Evolutionary conservation across 2,113 vertebrate species (phyloP).

Genomic region (Hippocampus barbouri): DNA sequence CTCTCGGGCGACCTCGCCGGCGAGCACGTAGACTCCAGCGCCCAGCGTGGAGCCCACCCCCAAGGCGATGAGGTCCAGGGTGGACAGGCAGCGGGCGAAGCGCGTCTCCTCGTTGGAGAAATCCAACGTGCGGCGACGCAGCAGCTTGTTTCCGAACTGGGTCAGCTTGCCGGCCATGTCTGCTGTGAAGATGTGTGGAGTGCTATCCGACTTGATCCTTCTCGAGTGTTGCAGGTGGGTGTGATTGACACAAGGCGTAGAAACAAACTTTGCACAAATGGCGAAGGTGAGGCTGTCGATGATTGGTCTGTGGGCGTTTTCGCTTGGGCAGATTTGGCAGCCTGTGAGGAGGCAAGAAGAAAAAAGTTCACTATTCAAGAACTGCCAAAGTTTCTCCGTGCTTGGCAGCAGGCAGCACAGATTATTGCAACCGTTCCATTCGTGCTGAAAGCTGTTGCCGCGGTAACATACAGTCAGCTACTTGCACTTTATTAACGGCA

Average conservation of each 20-base stretch:
- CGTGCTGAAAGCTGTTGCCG: not conserved
- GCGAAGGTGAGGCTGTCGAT: conserved; percentile 10
- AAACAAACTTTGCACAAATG: conserved; percentile 20
- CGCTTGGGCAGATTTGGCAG: conserved; percentile 20
- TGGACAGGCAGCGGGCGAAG: conserved; percentile 89
- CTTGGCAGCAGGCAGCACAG: conserved; percentile 5
- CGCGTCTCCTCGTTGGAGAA: conserved; percentile 72
- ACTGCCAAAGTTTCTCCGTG: conserved; percentile 17
- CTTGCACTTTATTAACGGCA: not conserved
- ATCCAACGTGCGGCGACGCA: conserved; percentile 81
- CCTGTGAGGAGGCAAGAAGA: conserved; percentile 51
- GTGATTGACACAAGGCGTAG: conserved; percentile 33
- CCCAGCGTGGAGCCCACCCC: conserved; percentile 92
- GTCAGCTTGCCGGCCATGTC: conserved; percentile 73
- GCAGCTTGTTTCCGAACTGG: conserved; percentile 75
- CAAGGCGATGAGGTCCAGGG: conserved; percentile 86
- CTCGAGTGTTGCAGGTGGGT: conserved; percentile 23
- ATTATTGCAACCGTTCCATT: conserved; percentile 23
- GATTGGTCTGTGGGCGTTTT: conserved; percentile 15
- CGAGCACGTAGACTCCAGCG: conserved; percentile 89
- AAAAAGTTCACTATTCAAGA: conserved; percentile 18
- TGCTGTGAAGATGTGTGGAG: conserved; percentile 36
- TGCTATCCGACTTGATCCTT: conserved; percentile 29
- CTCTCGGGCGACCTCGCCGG: conserved; percentile 87
- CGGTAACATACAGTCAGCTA: not conserved